A percentile compares a stretch with the other conserved stretches of the same genome.
Evolutionary conservation across 2,113 vertebrate genomes (phyloP).

Genomic region (Eudyptes chrysolophus): DNA sequence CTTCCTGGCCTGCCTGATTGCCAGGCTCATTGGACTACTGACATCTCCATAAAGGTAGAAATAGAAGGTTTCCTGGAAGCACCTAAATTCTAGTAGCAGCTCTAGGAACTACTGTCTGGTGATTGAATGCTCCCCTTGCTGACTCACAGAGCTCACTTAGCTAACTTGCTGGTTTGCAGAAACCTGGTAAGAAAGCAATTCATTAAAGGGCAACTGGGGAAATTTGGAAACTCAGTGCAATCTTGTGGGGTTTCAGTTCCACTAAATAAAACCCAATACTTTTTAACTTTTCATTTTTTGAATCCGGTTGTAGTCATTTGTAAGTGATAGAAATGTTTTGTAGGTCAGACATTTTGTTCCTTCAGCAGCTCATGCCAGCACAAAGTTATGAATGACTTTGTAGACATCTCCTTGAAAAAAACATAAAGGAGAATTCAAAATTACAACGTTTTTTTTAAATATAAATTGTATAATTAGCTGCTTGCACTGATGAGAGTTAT

Average conservation of each 20-base stretch:
- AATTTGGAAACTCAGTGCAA: neutral
- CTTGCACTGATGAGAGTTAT: neutral
- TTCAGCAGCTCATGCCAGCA: neutral
- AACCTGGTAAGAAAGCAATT: neutral
- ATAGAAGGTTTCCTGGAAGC: neutral
- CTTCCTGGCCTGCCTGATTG: fast-evolving
- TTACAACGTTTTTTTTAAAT: neutral
- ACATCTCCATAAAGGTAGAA: neutral
- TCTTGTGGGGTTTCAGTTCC: neutral
- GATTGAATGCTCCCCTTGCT: neutral
- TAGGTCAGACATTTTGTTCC: neutral
- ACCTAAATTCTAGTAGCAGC: neutral
- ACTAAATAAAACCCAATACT: neutral
- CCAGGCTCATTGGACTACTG: neutral
- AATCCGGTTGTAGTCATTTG: neutral
- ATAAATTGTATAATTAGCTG: neutral
- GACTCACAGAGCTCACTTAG: neutral
- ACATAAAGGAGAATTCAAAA: neutral
- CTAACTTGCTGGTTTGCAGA: neutral
- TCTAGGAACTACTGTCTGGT: neutral
- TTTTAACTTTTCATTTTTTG: neutral
- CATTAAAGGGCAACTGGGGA: neutral
- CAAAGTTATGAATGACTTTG: neutral
- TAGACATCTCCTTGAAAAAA: neutral
- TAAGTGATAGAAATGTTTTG: neutral